Percentiles rank a stretch among this genome's conserved stretches.
Conservation (phyloP, 2,113 vertebrate genomes). For the Coptodon rendalli region DNA sequence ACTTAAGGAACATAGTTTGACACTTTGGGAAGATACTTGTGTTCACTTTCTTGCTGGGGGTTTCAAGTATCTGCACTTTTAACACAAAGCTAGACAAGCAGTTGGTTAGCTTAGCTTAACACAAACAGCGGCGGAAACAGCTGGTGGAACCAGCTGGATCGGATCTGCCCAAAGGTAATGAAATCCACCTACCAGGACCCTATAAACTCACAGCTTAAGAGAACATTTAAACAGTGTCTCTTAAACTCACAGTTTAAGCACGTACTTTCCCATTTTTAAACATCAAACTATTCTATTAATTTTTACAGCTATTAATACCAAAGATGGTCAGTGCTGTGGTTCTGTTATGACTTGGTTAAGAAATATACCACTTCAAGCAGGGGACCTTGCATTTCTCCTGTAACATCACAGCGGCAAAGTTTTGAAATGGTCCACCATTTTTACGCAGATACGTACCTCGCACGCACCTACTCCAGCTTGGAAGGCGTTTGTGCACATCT, state of each 20-base stretch:
- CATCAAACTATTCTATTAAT: not conserved
- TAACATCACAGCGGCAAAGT: not conserved
- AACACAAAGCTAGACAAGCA: not conserved
- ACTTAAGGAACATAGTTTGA: not conserved
- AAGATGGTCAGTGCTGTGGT: not conserved
- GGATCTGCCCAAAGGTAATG: not conserved
- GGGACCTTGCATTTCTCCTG: not conserved
- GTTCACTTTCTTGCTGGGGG: not conserved
- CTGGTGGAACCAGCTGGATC: not conserved
- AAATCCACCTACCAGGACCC: not conserved
- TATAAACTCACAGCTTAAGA: not conserved
- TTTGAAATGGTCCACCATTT: not conserved
- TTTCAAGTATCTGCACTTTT: not conserved
- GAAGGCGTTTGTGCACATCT: conserved; percentile 86
- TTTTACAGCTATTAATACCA: not conserved
- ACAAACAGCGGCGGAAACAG: not conserved
- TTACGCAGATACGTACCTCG: conserved; percentile 73
- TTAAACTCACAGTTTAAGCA: not conserved
- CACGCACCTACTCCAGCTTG: conserved; percentile 81
- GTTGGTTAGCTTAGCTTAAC: not conserved
- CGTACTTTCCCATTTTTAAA: not conserved
- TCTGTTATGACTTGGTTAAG: not conserved
- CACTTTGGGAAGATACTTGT: not conserved
- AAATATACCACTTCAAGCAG: not conserved
- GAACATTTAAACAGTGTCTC: not conserved